A percentile compares a stretch with the other conserved stretches of the same genome.
These are phyloP conservation scores for Philotrypesis tridentata DNA, from an alignment of 1,140 invertebrate genomes.

Conservation along the genomic window DNA sequence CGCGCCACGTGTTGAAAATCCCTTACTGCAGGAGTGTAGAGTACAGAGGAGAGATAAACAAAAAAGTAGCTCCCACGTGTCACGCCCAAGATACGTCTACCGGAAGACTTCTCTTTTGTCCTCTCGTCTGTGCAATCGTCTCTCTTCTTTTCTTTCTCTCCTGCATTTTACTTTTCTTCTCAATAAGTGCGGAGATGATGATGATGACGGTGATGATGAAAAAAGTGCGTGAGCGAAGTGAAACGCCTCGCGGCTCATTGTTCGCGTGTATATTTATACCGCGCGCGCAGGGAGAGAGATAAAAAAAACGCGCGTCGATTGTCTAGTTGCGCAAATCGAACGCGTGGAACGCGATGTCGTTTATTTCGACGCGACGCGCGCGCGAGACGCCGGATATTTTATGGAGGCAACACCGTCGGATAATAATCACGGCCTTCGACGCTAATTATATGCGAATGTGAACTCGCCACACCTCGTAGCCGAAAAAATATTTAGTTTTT, in stretches of 20 bases:
- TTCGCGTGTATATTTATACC: neutral
- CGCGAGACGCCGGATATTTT: too few relatives aligned
- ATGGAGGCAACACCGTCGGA: too few relatives aligned
- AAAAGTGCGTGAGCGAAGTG: neutral
- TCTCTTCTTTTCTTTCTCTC: neutral
- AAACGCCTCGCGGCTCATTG: constrained; percentile 4
- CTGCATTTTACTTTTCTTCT: neutral
- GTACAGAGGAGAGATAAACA: too few relatives aligned
- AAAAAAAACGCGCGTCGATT: neutral
- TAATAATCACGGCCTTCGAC: neutral
- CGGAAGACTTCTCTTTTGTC: neutral
- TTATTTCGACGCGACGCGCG: too few relatives aligned
- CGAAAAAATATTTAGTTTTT: too few relatives aligned
- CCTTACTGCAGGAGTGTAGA: neutral
- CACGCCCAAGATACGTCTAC: neutral
- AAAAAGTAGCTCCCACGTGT: neutral
- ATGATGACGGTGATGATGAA: neutral
- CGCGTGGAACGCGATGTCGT: too few relatives aligned
- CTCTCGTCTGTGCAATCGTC: neutral
- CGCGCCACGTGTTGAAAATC: neutral
- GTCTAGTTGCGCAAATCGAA: neutral
- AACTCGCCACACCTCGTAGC: too few relatives aligned
- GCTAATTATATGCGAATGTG: neutral
- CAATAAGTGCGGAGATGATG: neutral
- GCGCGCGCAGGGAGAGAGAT: neutral